Evolutionary conservation across 2,888 invertebrate genomes (phyloP).

Genomic region (Neoitamus cyanurus): DNA sequence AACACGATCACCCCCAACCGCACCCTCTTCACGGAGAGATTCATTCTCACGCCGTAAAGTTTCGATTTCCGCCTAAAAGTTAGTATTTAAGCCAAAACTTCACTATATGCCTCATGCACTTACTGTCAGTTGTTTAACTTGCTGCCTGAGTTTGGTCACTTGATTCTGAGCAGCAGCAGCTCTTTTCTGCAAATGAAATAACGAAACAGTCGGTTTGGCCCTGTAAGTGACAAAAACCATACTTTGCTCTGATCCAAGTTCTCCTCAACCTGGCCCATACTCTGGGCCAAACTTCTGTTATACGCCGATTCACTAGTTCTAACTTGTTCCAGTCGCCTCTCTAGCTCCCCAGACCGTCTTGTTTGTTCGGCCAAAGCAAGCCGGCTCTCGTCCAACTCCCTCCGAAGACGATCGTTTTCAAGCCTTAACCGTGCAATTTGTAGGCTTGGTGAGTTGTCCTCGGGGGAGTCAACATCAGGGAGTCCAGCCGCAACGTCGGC

Average conservation of each 20-base stretch:
- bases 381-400: slow-evolving; percentile 70
- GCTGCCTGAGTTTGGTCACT: slow-evolving; percentile 74
- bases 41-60: slow-evolving; percentile 69
- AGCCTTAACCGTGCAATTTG: slow-evolving; percentile 60
- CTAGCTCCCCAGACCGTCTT: slow-evolving; percentile 68
- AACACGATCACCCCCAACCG: slow-evolving; percentile 64
- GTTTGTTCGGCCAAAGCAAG: slow-evolving; percentile 69
- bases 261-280: slow-evolving; percentile 71
- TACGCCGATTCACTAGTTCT: slow-evolving; percentile 69
- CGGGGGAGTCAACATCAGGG: slow-evolving; percentile 63
- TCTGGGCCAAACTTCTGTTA: slow-evolving; percentile 69
- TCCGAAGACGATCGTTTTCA: slow-evolving; percentile 67
- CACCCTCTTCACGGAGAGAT: slow-evolving; percentile 67
- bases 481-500: slow-evolving; percentile 65
- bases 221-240: slow-evolving; percentile 55
- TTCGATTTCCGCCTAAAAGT: slow-evolving; percentile 67
- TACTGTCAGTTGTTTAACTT: slow-evolving; percentile 78
- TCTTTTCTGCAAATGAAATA: slow-evolving; percentile 67
- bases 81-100: not conserved
- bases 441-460: slow-evolving; percentile 59
- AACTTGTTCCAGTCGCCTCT: slow-evolving; percentile 69
- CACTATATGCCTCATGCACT: slow-evolving; percentile 54
- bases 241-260: slow-evolving; percentile 71
- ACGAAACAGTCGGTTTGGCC: not conserved
- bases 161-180: slow-evolving; percentile 73